These are phyloP conservation scores for Pseudopleuronectes americanus DNA, from an alignment of 2,797 vertebrate genomes.

Conservation along the genomic window DNA sequence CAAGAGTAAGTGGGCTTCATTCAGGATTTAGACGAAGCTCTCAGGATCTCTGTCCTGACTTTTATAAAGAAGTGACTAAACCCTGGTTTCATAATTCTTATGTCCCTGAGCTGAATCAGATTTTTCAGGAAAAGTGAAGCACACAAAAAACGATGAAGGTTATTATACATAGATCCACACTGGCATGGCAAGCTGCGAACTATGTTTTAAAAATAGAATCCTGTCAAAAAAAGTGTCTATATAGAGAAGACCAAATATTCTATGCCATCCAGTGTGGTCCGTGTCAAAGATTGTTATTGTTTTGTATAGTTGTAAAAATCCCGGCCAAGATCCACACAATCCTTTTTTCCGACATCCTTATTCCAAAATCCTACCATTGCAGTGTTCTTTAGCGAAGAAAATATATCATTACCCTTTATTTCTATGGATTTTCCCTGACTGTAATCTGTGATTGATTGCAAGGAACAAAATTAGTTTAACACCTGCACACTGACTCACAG, in stretches of 20 bases:
- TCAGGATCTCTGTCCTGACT: conserved; percentile 8
- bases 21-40: conserved; percentile 41
- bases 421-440: background rate
- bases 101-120: background rate
- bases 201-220: too few relatives aligned
- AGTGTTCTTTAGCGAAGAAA: too few relatives aligned
- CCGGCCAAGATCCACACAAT: too few relatives aligned
- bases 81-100: conserved; percentile 12
- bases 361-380: too few relatives aligned
- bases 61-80: conserved; percentile 32
- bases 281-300: background rate
- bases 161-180: too few relatives aligned
- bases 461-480: background rate
- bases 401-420: too few relatives aligned
- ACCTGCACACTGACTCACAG: background rate
- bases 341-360: background rate
- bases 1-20: conserved; percentile 48
- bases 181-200: too few relatives aligned
- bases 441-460: background rate
- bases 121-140: background rate
- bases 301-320: background rate
- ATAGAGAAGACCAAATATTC: too few relatives aligned
- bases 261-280: background rate
- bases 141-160: too few relatives aligned
- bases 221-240: background rate